Conservation (phyloP, 2,797 vertebrate species). For the Anisognathus igniventris region DNA sequence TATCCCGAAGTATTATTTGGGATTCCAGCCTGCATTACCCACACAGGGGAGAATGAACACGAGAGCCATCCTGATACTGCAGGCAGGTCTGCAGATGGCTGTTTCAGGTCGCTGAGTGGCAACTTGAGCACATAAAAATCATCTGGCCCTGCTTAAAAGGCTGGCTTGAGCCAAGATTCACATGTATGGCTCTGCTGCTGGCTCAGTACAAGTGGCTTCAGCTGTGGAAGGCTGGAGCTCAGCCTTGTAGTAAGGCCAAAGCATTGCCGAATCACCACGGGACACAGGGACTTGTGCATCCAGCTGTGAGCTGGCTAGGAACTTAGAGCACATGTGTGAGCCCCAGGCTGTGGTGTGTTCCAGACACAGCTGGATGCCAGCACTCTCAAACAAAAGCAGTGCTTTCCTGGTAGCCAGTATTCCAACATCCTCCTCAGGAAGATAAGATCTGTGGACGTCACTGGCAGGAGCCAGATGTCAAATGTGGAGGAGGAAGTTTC, state of each 20-base stretch:
- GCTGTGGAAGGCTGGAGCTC: neutral
- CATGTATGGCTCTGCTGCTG: neutral
- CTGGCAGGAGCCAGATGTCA: conserved; percentile 12
- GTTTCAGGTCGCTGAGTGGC: neutral
- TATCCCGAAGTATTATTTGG: neutral
- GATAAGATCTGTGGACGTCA: conserved; percentile 50
- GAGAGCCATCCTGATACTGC: neutral
- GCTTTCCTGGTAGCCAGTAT: conserved; percentile 19
- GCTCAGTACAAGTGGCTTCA: neutral
- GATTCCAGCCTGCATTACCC: neutral
- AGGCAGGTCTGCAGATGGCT: neutral
- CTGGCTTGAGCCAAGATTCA: neutral
- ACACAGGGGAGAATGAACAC: neutral
- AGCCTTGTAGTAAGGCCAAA: neutral
- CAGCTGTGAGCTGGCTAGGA: conserved; percentile 21
- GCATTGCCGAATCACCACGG: neutral
- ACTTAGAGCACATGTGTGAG: neutral
- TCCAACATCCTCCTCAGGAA: conserved; percentile 5
- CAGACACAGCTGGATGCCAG: neutral
- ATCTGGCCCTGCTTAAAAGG: neutral
- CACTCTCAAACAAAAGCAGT: neutral
- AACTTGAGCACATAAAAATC: neutral
- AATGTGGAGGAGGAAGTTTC: neutral
- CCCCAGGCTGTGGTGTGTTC: neutral
- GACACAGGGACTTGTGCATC: neutral